Percentiles rank a stretch among this genome's conserved stretches.
phyloP scores from a whole-genome alignment of 2,888 invertebrate species.

The Hymenopus coronatus region DNA sequence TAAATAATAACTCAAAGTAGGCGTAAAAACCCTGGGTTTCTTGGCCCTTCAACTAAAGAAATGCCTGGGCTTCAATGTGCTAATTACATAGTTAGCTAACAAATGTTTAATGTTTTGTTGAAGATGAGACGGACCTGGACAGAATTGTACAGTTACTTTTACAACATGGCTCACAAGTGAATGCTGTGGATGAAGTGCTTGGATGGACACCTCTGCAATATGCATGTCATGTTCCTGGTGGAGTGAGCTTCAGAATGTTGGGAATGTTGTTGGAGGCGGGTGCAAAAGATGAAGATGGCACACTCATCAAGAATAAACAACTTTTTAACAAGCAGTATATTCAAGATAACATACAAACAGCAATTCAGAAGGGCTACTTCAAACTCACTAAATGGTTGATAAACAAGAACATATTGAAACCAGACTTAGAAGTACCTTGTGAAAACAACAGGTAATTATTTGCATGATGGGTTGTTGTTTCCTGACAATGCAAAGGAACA shows the following conservation, averaged over 20 bases:
- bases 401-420: neutral
- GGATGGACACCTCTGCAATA: neutral
- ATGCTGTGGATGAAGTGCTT: neutral
- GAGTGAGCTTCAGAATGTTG: neutral
- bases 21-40: no score
- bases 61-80: no score
- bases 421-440: neutral
- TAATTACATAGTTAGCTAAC: no score
- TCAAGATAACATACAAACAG: neutral
- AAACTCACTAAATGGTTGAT: neutral
- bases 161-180: neutral
- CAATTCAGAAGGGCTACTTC: neutral
- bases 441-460: neutral
- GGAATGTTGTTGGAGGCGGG: neutral
- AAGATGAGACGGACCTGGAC: neutral
- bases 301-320: neutral
- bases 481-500: no score
- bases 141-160: neutral
- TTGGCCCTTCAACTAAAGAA: no score
- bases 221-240: neutral
- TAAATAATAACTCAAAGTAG: no score
- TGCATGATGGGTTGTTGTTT: no score
- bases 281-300: neutral
- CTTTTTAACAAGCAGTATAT: neutral
- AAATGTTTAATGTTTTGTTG: neutral